Conservation (phyloP, 2,888 invertebrate species). For the Plusia festucae region DNA sequence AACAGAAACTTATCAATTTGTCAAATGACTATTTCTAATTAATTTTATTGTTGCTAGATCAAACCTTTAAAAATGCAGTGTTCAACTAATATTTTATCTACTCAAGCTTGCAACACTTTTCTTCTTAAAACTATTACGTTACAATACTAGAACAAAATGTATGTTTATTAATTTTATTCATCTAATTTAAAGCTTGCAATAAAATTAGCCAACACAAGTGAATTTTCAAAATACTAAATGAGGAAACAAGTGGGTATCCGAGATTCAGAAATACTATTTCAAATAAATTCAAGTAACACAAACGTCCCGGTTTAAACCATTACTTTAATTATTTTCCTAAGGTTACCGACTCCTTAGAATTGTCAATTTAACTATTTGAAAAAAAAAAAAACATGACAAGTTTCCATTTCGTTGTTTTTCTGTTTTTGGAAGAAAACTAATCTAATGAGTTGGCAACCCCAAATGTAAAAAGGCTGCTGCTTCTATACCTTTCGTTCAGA, state of each 20-base stretch:
- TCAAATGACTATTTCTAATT: neutral
- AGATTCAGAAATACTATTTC: neutral
- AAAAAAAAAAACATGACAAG: no score
- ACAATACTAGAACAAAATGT: neutral
- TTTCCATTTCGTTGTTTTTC: neutral
- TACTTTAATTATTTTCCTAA: neutral
- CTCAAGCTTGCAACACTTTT: constrained; percentile 5
- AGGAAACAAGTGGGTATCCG: neutral
- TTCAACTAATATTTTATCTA: neutral
- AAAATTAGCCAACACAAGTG: neutral
- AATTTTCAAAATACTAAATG: neutral
- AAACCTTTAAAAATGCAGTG: neutral
- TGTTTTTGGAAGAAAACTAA: constrained; percentile 1
- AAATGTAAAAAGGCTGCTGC: constrained; percentile 34
- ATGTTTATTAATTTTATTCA: neutral
- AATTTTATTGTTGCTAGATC: neutral
- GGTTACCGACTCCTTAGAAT: constrained; percentile 13
- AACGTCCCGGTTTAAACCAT: neutral
- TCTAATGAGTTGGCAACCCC: constrained; percentile 24
- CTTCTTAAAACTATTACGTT: neutral
- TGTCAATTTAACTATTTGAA: neutral
- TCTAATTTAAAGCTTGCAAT: constrained; percentile 8
- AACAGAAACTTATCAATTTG: neutral
- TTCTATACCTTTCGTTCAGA: constrained; percentile 25
- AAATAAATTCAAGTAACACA: neutral